Percentiles rank a stretch among this genome's conserved stretches.
phyloP scores from a whole-genome alignment of 2,113 vertebrate species.

The Scomber colias region DNA sequence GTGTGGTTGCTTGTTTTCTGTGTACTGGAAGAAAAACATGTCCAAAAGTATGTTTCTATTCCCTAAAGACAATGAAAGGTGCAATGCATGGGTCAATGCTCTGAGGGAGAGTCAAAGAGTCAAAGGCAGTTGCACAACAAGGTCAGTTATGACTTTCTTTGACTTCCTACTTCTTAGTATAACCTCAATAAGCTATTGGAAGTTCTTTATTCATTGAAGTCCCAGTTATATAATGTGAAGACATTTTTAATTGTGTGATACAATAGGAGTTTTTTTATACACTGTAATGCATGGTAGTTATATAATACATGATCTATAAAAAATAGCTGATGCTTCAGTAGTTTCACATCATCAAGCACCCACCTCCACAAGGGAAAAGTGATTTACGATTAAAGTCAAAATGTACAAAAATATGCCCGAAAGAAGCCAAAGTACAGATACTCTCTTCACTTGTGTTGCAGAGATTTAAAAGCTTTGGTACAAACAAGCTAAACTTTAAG shows the following conservation, averaged over 20 bases:
- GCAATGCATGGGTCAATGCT: neutral
- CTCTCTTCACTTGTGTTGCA: neutral
- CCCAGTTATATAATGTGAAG: neutral
- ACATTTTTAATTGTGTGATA: no score
- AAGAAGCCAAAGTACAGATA: neutral
- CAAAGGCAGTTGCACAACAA: constrained; percentile 7
- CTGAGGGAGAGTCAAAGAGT: constrained; percentile 1
- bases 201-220: neutral
- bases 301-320: constrained; percentile 9
- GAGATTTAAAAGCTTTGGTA: neutral
- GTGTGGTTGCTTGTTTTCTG: neutral
- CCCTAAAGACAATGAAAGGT: constrained; percentile 9
- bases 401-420: neutral
- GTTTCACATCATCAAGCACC: neutral
- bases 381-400: constrained; percentile 14
- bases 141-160: neutral
- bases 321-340: neutral
- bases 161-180: neutral
- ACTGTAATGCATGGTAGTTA: neutral
- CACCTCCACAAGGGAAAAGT: neutral
- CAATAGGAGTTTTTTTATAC: neutral
- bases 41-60: neutral
- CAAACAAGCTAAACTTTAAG: neutral
- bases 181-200: neutral
- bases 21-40: neutral